phyloP scores from a whole-genome alignment of 30 jellyfish, hydroid and myxozoan genomes.

The Mastigias papua region DNA sequence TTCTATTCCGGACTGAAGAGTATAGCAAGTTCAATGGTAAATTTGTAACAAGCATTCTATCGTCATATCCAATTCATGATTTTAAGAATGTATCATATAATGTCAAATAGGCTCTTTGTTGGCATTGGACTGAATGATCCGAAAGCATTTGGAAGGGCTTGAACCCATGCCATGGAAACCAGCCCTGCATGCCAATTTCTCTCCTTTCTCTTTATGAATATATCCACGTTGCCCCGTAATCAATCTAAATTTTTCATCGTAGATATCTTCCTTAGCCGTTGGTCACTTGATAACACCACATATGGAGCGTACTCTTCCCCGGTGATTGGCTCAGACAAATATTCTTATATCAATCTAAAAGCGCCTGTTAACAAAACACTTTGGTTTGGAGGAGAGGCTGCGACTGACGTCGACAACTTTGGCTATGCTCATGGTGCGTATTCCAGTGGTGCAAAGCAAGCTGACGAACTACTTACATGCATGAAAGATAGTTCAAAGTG shows the following conservation, averaged over 20 bases:
- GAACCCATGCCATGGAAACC: no score
- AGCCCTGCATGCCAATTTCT: no score
- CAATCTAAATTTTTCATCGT: neutral
- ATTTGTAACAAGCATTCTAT: no score
- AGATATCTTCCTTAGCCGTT: constrained; percentile 64
- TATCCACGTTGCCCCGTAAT: neutral
- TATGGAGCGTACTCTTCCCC: constrained; percentile 68
- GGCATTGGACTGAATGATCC: no score
- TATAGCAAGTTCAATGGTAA: no score
- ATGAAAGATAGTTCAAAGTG: constrained; percentile 45
- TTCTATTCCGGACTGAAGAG: no score
- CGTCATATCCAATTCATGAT: no score
- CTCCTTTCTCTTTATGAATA: no score
- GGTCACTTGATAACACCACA: constrained; percentile 68
- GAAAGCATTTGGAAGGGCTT: no score
- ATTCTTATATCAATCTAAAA: constrained; percentile 29
- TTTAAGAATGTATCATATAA: no score
- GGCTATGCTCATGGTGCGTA: constrained; percentile 76
- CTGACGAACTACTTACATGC: constrained; percentile 41
- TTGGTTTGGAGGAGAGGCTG: constrained; percentile 84
- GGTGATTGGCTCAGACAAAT: constrained; percentile 59
- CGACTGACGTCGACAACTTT: constrained; percentile 44
- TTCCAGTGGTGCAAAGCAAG: constrained; percentile 11
- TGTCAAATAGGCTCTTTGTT: no score
- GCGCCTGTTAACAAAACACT: constrained; percentile 64